Conservation (phyloP, 2,888 invertebrate species). For the Belgica antarctica region DNA sequence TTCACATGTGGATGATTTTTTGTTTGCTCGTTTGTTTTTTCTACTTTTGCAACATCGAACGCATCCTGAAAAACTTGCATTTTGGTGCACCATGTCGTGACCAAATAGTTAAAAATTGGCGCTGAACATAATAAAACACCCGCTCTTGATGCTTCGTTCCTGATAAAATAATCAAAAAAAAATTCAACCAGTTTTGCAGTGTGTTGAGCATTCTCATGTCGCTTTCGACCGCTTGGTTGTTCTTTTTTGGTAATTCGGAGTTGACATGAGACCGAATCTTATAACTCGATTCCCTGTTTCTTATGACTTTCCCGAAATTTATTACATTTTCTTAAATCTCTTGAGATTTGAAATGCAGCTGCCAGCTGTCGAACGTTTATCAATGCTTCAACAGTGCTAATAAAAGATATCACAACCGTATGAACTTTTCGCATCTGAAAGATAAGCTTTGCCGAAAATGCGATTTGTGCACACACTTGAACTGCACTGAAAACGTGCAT, state of each 20-base stretch:
- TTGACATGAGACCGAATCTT: too few species aligned
- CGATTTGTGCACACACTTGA: neutral
- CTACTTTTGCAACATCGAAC: conserved; percentile 5
- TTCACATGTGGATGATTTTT: conserved; percentile 19
- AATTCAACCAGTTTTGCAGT: conserved; percentile 40
- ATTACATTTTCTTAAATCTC: too few species aligned
- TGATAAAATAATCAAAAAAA: conserved; percentile 36
- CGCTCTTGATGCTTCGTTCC: neutral
- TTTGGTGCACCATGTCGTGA: conserved; percentile 13
- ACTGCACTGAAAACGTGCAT: conserved; percentile 22
- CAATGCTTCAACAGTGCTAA: neutral
- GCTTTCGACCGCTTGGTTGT: neutral
- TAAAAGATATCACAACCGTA: neutral
- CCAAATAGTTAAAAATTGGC: conserved; percentile 25
- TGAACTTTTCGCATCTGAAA: too few species aligned
- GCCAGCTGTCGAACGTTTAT: neutral
- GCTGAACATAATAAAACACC: neutral
- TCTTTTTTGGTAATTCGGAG: too few species aligned
- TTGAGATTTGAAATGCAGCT: too few species aligned
- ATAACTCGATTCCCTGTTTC: too few species aligned
- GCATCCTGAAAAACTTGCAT: neutral
- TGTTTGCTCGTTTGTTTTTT: neutral
- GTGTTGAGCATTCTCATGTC: too few species aligned
- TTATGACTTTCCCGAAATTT: too few species aligned
- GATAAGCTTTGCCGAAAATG: neutral